Evolutionary conservation across 1,140 invertebrate species (phyloP).

Genomic region (Ladona fulva): DNA sequence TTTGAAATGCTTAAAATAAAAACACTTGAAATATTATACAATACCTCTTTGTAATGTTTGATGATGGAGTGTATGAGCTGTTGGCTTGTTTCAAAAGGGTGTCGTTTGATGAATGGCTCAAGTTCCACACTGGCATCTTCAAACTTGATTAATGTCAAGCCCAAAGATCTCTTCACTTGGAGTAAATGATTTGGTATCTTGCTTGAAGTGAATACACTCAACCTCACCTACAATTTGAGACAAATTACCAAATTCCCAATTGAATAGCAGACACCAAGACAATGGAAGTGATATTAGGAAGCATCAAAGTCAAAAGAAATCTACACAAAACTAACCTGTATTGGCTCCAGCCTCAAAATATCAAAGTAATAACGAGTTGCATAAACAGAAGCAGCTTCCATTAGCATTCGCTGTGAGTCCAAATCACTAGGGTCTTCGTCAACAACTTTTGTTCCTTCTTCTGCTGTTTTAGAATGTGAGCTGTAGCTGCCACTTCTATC

Average conservation of each 20-base stretch:
- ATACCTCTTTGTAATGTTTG: slow-evolving; percentile 70
- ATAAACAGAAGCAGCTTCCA: slow-evolving; percentile 69
- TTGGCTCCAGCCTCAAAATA: slow-evolving; percentile 67
- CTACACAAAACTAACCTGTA: slow-evolving; percentile 41
- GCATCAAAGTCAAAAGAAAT: not conserved
- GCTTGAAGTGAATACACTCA: slow-evolving; percentile 78
- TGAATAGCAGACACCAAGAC: not conserved
- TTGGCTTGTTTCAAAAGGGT: slow-evolving; percentile 81
- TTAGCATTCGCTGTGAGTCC: slow-evolving; percentile 62
- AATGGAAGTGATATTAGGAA: not conserved
- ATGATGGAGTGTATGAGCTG: slow-evolving; percentile 66
- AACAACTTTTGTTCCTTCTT: slow-evolving; percentile 37
- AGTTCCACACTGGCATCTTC: slow-evolving; percentile 92
- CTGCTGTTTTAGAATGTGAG: slow-evolving; percentile 21
- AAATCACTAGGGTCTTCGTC: slow-evolving; percentile 63
- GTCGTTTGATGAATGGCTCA: slow-evolving; percentile 70
- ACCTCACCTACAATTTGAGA: slow-evolving; percentile 47
- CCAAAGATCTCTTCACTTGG: slow-evolving; percentile 74
- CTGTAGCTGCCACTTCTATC: slow-evolving; percentile 33
- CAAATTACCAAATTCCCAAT: not conserved
- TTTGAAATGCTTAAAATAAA: slow-evolving; percentile 2
- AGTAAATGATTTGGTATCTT: slow-evolving; percentile 67
- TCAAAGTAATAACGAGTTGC: slow-evolving; percentile 86
- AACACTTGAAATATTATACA: slow-evolving; percentile 24
- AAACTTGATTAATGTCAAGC: slow-evolving; percentile 85